Evolutionary conservation across 2,888 invertebrate genomes (phyloP).

Genomic region (Tipula lateralis): DNA sequence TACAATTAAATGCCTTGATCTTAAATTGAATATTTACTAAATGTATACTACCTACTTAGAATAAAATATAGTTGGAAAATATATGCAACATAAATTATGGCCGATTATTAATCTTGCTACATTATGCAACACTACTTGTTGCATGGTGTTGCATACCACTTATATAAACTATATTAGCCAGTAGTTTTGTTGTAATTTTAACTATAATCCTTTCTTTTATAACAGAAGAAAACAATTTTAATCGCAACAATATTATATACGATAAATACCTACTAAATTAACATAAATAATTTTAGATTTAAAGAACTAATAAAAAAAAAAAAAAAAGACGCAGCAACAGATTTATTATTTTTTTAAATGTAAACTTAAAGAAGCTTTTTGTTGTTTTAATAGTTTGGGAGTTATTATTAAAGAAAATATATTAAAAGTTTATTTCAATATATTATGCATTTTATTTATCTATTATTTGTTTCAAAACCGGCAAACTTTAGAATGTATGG

Average conservation of each 20-base stretch:
- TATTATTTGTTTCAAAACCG: no score
- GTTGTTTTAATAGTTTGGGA: background rate
- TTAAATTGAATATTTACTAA: background rate
- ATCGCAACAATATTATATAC: background rate
- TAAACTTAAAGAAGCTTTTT: background rate
- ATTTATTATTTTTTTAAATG: background rate
- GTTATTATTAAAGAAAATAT: background rate
- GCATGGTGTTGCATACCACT: background rate
- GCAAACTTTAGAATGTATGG: no score
- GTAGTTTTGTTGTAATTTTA: background rate
- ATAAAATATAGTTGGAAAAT: background rate
- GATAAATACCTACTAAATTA: background rate
- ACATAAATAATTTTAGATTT: background rate
- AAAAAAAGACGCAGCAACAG: background rate
- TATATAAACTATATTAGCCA: background rate
- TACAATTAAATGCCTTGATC: background rate
- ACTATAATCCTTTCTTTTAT: background rate
- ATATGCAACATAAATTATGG: background rate
- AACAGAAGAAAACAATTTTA: background rate
- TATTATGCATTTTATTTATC: background rate
- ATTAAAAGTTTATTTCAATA: background rate
- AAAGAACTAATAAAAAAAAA: background rate
- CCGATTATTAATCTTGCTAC: background rate
- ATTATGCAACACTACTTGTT: background rate
- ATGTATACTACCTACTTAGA: background rate